Conservation (phyloP, 2,888 invertebrate genomes). For the Catotricha subobsoleta region DNA sequence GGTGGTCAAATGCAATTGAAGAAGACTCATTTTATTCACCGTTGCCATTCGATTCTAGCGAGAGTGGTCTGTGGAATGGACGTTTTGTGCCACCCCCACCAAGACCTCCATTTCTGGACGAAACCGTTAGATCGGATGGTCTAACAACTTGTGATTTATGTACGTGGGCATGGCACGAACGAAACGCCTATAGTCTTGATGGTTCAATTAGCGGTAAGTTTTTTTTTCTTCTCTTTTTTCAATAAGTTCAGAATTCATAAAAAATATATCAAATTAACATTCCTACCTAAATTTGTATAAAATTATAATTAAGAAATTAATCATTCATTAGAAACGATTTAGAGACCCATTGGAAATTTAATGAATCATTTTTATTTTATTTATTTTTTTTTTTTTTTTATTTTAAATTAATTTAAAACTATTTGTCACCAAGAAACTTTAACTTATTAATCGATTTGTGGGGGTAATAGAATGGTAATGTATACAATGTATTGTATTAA, state of each 20-base stretch:
- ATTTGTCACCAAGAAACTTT: too few species aligned
- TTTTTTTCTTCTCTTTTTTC: not conserved
- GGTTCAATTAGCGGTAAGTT: slow-evolving; percentile 34
- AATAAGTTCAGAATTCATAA: too few species aligned
- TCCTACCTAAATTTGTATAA: too few species aligned
- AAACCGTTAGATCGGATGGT: slow-evolving; percentile 43
- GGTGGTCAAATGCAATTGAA: slow-evolving; percentile 28
- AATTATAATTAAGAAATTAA: slow-evolving; percentile 5
- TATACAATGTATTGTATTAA: too few species aligned
- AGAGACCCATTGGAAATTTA: slow-evolving; percentile 1
- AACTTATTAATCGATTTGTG: too few species aligned
- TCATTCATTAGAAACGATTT: not conserved
- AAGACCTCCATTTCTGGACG: slow-evolving; percentile 44
- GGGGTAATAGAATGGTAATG: too few species aligned
- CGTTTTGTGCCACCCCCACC: slow-evolving; percentile 50
- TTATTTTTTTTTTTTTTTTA: not conserved
- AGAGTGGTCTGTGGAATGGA: slow-evolving; percentile 29
- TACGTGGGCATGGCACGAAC: slow-evolving; percentile 49
- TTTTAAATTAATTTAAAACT: too few species aligned
- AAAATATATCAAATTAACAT: too few species aligned
- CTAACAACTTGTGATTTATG: slow-evolving; percentile 57
- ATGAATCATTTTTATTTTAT: slow-evolving; percentile 2
- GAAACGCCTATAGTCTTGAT: slow-evolving; percentile 38
- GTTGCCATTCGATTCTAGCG: slow-evolving; percentile 29
- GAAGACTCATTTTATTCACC: slow-evolving; percentile 30